phyloP scores from a whole-genome alignment of 2,113 vertebrate species.

The Tapirus terrestris region DNA sequence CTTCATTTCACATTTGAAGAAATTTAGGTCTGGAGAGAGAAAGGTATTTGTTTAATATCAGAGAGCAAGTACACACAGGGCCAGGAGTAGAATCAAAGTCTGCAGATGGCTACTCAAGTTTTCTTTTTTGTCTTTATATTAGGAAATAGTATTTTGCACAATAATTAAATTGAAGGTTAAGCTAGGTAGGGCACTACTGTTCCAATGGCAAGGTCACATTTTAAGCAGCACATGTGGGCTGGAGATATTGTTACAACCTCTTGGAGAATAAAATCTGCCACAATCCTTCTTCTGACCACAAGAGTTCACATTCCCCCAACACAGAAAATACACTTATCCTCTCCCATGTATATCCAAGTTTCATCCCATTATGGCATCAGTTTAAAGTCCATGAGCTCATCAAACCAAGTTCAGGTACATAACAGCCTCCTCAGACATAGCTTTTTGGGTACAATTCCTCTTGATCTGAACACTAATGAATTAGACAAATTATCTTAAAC shows the following conservation, averaged over 20 bases:
- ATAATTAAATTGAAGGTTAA: not conserved
- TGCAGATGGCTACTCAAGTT: not conserved
- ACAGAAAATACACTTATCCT: not conserved
- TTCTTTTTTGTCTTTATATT: not conserved
- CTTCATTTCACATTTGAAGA: not conserved
- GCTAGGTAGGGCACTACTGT: not conserved
- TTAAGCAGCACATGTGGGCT: not conserved
- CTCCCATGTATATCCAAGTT: not conserved
- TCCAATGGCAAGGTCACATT: not conserved
- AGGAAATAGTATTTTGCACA: not conserved
- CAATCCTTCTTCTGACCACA: slow-evolving; percentile 27
- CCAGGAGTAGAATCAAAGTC: not conserved
- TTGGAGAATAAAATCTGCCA: slow-evolving; percentile 2
- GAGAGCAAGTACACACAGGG: not conserved
- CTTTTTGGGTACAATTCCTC: not conserved
- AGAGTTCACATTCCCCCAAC: not conserved
- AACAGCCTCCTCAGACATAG: not conserved
- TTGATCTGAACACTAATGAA: not conserved
- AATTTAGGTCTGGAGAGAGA: not conserved
- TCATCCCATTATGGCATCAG: not conserved
- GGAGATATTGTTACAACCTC: not conserved
- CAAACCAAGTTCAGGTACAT: not conserved
- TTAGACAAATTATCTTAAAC: not conserved
- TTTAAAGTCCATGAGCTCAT: not conserved
- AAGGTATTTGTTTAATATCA: not conserved